Evolutionary conservation across 2,113 vertebrate genomes (phyloP), one percentile per base, ranked within the genome.

Genomic region (Ceyx melanurus): DNA sequence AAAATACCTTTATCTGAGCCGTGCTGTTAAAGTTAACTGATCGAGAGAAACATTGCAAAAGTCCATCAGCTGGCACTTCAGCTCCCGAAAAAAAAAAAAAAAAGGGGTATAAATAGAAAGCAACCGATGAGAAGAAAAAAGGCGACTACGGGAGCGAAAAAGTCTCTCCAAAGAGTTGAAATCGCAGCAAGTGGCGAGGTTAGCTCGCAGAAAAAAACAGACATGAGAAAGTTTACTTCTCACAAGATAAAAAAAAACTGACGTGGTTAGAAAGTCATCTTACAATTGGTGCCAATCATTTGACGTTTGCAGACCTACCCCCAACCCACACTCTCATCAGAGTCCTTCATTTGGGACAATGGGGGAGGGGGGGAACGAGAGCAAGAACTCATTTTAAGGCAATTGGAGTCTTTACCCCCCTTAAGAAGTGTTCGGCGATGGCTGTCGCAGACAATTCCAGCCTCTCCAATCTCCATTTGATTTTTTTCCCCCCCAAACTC

Each of bases 141-240:
- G 67, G 16, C 35, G 64, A 82, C 58, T 10, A 56, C 28, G 45
- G 67, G 56, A 91, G 84, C 16, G 0, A 92, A 95, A 92, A 95
- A 82, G 48, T 71, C 75, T 80, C 66, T 60, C 81, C 64, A 29
- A 90, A 80, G 89, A 93, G 81, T 18, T 89, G 76, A 89, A 95
- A 91, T 60, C 28, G 95, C 80, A 87, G 77, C 86, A 96, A 96
- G 94, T 88, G 95, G 82, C 53, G 78, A 91, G 93, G 87, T 40
- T 80, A 60, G 89, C 3, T 74, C 66, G 57, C 82, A 86, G 68
- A 86, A 89, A 86, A 89, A 90, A 94, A 82, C 91, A 94, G 88
- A 93, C 84, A 92, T 62, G 88, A 94, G 94, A 96, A 96, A 96
- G 89, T 96, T 96, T 95, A 94, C 90, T 94, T 96, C 94, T 94